Percentiles rank a stretch among this genome's conserved stretches.
Evolutionary conservation across 2,888 invertebrate species (phyloP).

Genomic region (Caenorhabditis uteleia): DNA sequence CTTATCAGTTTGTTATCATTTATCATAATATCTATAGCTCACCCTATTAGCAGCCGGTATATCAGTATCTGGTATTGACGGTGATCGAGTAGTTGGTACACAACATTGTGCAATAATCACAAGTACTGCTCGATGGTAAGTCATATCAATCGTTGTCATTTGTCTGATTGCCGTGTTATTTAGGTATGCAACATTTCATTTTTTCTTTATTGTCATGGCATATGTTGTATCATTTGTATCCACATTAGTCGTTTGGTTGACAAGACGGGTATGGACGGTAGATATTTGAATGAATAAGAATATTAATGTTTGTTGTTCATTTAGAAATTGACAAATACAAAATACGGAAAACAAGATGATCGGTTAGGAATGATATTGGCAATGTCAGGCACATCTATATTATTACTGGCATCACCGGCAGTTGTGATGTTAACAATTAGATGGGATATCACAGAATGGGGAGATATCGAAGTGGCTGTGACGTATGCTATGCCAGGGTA

Average conservation of each 20-base stretch:
- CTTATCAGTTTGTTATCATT: not conserved
- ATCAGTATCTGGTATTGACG: conserved; percentile 38
- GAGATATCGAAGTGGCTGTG: conserved; percentile 49
- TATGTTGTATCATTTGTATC: conserved; percentile 55
- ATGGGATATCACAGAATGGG: conserved; percentile 46
- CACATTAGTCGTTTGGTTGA: conserved; percentile 32
- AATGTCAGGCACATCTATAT: conserved; percentile 48
- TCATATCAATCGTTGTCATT: not conserved
- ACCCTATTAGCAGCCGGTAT: conserved; percentile 39
- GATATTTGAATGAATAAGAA: not conserved
- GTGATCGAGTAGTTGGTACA: conserved; percentile 30
- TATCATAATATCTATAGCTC: conserved; percentile 25
- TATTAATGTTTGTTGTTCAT: not conserved
- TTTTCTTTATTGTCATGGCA: conserved; percentile 49
- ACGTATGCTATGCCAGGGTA: conserved; percentile 60
- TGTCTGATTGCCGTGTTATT: conserved; percentile 2
- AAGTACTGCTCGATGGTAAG: conserved; percentile 50
- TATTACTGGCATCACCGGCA: conserved; percentile 48
- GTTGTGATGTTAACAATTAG: conserved; percentile 56
- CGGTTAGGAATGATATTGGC: conserved; percentile 43
- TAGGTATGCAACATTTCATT: conserved; percentile 60
- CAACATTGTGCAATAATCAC: conserved; percentile 60
- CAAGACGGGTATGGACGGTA: conserved; percentile 33
- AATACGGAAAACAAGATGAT: conserved; percentile 28
- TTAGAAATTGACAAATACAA: conserved; percentile 25